Conservation (phyloP, 2,888 invertebrate species). For the Conchocele bisecta region DNA sequence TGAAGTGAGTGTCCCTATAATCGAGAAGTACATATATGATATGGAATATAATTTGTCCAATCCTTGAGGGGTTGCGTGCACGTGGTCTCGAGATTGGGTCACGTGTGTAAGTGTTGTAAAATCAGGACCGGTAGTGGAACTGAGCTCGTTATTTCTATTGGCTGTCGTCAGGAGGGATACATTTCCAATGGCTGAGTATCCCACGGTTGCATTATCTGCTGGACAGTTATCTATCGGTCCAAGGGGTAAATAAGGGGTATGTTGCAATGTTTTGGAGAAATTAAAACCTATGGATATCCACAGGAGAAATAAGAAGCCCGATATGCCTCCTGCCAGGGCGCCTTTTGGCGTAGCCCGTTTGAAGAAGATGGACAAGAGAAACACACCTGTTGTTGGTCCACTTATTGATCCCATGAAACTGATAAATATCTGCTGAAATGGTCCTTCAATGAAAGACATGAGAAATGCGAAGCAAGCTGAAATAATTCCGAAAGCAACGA, state of each 20-base stretch:
- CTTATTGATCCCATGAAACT: conserved; percentile 37
- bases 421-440: conserved; percentile 25
- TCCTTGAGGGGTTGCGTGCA: too few relatives aligned
- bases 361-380: conserved; percentile 24
- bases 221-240: conserved; percentile 17
- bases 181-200: neutral
- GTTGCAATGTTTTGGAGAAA: conserved; percentile 6
- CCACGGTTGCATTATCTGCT: neutral
- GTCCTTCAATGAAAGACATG: conserved; percentile 24
- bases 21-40: conserved; percentile 6
- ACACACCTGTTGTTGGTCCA: conserved; percentile 26
- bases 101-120: too few relatives aligned
- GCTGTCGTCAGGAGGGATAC: too few relatives aligned
- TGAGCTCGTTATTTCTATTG: too few relatives aligned
- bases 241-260: conserved; percentile 15
- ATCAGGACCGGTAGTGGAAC: too few relatives aligned
- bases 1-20: neutral
- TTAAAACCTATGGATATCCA: conserved; percentile 21
- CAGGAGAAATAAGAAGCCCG: neutral
- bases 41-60: neutral
- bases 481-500: conserved; percentile 24
- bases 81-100: too few relatives aligned
- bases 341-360: conserved; percentile 12
- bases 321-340: neutral
- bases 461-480: conserved; percentile 24